Base-by-base conservation (phyloP, 1,140 invertebrate genomes). In the Leptinotarsa defecta region DNA sequence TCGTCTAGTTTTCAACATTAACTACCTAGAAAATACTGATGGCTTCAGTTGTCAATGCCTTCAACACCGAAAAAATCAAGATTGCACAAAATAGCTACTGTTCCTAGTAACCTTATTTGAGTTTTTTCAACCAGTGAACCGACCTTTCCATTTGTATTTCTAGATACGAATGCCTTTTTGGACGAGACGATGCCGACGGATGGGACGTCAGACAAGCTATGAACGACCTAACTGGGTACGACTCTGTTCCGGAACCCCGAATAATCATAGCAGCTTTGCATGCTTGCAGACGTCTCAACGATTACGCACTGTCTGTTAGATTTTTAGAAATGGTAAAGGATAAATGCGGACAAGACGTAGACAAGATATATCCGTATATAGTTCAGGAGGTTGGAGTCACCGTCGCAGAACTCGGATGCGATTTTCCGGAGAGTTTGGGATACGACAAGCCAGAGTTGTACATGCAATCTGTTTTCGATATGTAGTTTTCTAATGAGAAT, bases 361-460 rank as follows among this genome's bases (percentile, higher is more conserved):
- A 86, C 20, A 76, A 75, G 70, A 86, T 92, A 65, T 92, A 90
- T 83, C 91, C 90, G 11, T 92, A 91, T 81, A 85, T 93, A 57
- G 80, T 91, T 5, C 85, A 88, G 86, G 90, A 94, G 84, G 84
- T 94, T 6, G 91, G 92, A 17, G 89, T 93, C 68, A 92, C 91
- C 22, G 89, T 89, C 22, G 91, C 92, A 81, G 90, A 92, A 78
- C 84, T 94, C 83, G 92, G 92, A 48, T 92, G 91, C 81, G 91
- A 92, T 84, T 78, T 82, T 71, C 90, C 89, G 48, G 92, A 93
- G 83, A 89, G 92, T 78, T 84, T 94, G 83, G 92, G 91, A 27
- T 93, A 91, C 82, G 91, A 93, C 81, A 90, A 92, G 83, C 93
- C 93, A 27, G 92, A 94, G 84, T 84, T 94, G 24, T 88, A 84